A percentile compares a stretch with the other conserved stretches of the same genome.
Evolutionary conservation across 2,797 vertebrate species (phyloP).

Genomic region (Molossus alvarezi): DNA sequence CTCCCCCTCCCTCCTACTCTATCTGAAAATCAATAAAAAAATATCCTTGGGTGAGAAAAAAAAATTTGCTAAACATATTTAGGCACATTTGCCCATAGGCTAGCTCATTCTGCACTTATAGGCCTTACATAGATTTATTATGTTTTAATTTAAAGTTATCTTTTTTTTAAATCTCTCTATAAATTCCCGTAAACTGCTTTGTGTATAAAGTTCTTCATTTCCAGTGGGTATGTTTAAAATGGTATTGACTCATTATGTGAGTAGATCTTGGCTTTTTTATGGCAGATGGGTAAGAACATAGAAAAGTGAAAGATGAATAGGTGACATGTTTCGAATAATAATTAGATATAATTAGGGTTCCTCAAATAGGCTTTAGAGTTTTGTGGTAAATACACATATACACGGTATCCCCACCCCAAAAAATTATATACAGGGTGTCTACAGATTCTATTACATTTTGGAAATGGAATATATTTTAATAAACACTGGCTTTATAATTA

Average conservation of each 20-base stretch:
- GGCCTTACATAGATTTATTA: not conserved
- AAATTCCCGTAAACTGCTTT: not conserved
- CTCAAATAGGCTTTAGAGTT: not conserved
- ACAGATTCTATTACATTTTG: too few relatives aligned
- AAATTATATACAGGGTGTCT: too few relatives aligned
- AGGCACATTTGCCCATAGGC: not conserved
- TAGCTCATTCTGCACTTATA: not conserved
- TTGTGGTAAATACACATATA: not conserved
- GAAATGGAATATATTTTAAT: too few relatives aligned
- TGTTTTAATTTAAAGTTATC: not conserved
- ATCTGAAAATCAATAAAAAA: too few relatives aligned
- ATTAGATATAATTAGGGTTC: not conserved
- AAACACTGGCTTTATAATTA: too few relatives aligned
- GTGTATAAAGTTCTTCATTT: not conserved
- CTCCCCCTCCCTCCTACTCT: too few relatives aligned
- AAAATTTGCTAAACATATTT: not conserved
- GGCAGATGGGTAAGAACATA: not conserved
- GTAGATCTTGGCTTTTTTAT: not conserved
- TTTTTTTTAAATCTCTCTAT: not conserved
- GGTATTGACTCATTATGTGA: not conserved
- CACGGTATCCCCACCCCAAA: too few relatives aligned
- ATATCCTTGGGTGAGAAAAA: too few relatives aligned
- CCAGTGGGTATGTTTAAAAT: not conserved
- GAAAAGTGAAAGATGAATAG: not conserved
- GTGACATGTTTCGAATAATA: slow-evolving; percentile 20